Conservation (phyloP, 2,888 invertebrate species). For the Antheraea yamamai region DNA sequence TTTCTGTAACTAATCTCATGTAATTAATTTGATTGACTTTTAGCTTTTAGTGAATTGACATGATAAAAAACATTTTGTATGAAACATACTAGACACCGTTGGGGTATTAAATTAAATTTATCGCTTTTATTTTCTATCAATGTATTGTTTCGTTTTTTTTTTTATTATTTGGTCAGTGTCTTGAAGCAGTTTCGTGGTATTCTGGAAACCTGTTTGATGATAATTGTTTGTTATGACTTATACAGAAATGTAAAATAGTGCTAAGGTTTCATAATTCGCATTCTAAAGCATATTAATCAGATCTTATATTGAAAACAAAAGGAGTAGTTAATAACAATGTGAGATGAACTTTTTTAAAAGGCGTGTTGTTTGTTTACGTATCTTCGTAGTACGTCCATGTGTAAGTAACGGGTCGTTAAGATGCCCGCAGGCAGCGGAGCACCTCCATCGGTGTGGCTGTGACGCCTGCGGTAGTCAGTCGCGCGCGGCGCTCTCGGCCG, state of each 20-base stretch:
- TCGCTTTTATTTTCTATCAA: neutral
- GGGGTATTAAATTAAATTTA: neutral
- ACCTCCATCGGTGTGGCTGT: slow-evolving; percentile 7
- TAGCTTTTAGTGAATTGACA: neutral
- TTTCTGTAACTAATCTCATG: neutral
- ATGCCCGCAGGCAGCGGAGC: slow-evolving; percentile 45
- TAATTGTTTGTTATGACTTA: neutral
- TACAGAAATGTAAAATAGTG: too few species aligned
- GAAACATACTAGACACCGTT: neutral
- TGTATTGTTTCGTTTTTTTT: neutral
- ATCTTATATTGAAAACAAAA: neutral
- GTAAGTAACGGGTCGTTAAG: slow-evolving; percentile 68
- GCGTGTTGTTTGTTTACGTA: slow-evolving; percentile 75
- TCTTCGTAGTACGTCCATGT: slow-evolving; percentile 69
- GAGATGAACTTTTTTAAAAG: slow-evolving; percentile 38
- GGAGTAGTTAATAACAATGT: slow-evolving; percentile 19
- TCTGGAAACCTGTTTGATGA: neutral
- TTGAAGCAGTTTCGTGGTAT: neutral
- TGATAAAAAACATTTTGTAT: neutral
- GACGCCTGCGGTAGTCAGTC: slow-evolving; percentile 52
- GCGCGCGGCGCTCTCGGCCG: slow-evolving; percentile 68
- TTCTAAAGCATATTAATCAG: neutral
- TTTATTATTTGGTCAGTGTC: neutral
- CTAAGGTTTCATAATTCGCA: too few species aligned
- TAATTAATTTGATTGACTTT: neutral